phyloP scores from a whole-genome alignment of 1,140 invertebrate species.

The Oedothorax gibbosus region DNA sequence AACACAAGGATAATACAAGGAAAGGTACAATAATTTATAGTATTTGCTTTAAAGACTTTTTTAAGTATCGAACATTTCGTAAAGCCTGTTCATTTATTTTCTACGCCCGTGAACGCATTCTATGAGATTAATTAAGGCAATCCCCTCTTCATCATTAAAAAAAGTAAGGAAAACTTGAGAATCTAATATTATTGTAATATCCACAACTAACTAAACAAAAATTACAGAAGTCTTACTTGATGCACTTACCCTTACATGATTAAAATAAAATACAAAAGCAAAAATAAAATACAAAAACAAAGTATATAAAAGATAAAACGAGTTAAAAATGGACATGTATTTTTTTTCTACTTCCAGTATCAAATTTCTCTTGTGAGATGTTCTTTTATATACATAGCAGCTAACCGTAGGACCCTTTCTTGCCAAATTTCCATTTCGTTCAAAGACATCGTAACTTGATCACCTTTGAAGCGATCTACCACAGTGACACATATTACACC shows the following conservation, averaged over 20 bases:
- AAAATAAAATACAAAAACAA: too few species aligned
- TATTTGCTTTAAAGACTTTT: too few species aligned
- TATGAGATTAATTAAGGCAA: too few species aligned
- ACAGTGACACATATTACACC: conserved; percentile 94
- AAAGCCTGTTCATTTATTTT: too few species aligned
- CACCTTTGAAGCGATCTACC: conserved; percentile 90
- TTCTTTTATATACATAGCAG: conserved; percentile 87
- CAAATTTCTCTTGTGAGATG: conserved; percentile 31
- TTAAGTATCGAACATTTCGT: too few species aligned
- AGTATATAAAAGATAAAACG: too few species aligned
- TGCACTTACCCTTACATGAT: background rate
- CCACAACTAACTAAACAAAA: background rate
- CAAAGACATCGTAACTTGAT: conserved; percentile 86
- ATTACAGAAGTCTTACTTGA: background rate
- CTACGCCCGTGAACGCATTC: too few species aligned
- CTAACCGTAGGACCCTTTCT: conserved; percentile 86
- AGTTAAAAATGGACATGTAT: background rate
- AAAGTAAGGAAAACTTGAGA: too few species aligned
- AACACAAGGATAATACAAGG: too few species aligned
- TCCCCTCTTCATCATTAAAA: too few species aligned
- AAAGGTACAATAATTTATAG: too few species aligned
- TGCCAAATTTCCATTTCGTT: conserved; percentile 94
- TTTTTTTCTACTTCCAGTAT: background rate
- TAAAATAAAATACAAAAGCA: background rate
- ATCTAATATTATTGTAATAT: too few species aligned